Base-by-base conservation (phyloP, 92 coral and sea anemone genomes). In the Desmophyllum pertusum region DNA sequence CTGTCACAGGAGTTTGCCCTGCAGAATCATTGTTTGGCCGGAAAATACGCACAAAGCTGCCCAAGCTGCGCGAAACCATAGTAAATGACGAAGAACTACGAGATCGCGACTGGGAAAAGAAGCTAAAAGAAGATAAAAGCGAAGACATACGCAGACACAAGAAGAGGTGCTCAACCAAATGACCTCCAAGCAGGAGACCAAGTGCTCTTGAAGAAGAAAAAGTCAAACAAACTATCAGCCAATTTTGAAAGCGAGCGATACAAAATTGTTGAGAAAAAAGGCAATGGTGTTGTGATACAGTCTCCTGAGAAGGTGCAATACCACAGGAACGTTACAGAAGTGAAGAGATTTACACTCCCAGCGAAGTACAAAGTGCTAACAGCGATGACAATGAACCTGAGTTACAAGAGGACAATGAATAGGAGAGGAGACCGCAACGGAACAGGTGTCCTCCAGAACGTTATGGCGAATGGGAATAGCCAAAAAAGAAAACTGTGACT, bases 301-400 rank as follows among this genome's bases (percentile, higher is more conserved):
- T 68, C 73, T 14, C 73, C n/a, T 64, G 70, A 64, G 73, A 68
- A 68, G 19, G 73, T 68, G 3, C 43, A 68, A 35, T 68, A 68
- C 46, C 40, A 68, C 8, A 68, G 27, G 46, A 68, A 68, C 73
- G 43, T 31, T 31, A 63, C 33, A 23, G 69, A 63, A 63, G 69
- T 63, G 69, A 63, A n/a, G 69, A 5, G 19, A n/a, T n/a, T n/a
- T n/a, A n/a, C n/a, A 41, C 45, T 9, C 4, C 45, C 45, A 41
- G 45, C 5, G 45, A 41, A 41, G 5, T 3, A 41, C 45, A 41
- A 41, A 41, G 45, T 41, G 45, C 45, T 41, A 41, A 41, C 5
- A 41, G 45, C 9, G 45, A 41, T 41, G 5, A n/a, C n/a, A n/a
- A 41, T 41, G 45, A 41, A 9, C 45, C 9, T 9, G 45, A 41